Conservation (phyloP, 1,140 invertebrate genomes). For the Calycopis cecrops region DNA sequence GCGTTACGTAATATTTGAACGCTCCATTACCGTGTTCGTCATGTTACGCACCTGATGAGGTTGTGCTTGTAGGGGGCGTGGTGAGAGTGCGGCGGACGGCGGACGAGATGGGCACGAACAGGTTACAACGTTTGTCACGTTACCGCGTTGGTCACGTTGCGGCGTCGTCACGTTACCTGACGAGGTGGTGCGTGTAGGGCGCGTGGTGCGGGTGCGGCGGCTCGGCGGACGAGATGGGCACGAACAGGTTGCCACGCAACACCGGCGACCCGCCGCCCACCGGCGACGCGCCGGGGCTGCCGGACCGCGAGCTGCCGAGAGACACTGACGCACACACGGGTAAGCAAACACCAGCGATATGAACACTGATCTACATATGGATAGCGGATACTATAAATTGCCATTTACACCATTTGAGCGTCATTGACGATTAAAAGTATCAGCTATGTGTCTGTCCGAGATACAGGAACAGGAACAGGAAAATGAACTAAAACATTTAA, state of each 20-base stretch:
- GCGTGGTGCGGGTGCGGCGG: slow-evolving; percentile 56
- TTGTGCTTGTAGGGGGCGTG: slow-evolving; percentile 38
- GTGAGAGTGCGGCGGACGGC: slow-evolving; percentile 72
- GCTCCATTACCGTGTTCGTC: no score
- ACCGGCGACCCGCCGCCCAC: slow-evolving; percentile 77
- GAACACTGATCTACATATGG: no score
- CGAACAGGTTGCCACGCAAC: slow-evolving; percentile 82
- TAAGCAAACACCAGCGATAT: neutral
- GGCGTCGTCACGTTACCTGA: slow-evolving; percentile 67
- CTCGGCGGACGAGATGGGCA: slow-evolving; percentile 86
- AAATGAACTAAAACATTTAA: no score
- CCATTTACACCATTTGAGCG: no score
- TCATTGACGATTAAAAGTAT: no score
- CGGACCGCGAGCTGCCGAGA: slow-evolving; percentile 92
- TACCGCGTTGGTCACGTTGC: no score
- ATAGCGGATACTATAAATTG: no score
- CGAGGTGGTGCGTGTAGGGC: slow-evolving; percentile 61
- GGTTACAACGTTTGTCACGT: slow-evolving; percentile 79
- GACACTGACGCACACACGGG: slow-evolving; percentile 79
- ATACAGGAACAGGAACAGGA: no score
- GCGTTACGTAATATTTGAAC: no score
- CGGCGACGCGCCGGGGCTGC: slow-evolving; percentile 90
- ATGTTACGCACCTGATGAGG: slow-evolving; percentile 80
- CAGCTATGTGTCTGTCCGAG: no score
- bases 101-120: slow-evolving; percentile 90